phyloP scores from a whole-genome alignment of 2,888 invertebrate genomes.

The Liodrosophila aerea region DNA sequence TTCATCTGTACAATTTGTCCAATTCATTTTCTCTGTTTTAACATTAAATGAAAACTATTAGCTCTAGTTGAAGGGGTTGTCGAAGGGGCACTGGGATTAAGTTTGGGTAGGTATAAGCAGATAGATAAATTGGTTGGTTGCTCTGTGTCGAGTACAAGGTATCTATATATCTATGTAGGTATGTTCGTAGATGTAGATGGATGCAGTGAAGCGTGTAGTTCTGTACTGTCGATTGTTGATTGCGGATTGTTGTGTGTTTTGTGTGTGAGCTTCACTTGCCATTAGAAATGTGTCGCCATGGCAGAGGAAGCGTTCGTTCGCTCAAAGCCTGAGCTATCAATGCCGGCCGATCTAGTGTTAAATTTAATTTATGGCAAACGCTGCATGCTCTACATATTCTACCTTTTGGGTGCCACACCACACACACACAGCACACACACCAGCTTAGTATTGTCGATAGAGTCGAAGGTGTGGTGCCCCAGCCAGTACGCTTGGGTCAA shows the following conservation, averaged over 20 bases:
- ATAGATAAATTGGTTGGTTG: slow-evolving; percentile 1
- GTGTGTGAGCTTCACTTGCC: slow-evolving; percentile 68
- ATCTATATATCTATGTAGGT: too few relatives aligned
- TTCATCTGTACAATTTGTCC: too few relatives aligned
- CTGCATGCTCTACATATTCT: slow-evolving; percentile 75
- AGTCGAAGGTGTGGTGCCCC: slow-evolving; percentile 42
- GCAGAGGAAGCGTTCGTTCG: slow-evolving; percentile 18
- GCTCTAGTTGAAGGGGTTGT: slow-evolving; percentile 23
- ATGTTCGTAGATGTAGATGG: slow-evolving; percentile 16
- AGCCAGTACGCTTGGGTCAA: slow-evolving; percentile 49
- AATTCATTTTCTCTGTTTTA: too few relatives aligned
- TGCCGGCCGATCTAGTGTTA: slow-evolving; percentile 70
- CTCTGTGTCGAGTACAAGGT: not conserved
- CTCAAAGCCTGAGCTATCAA: slow-evolving; percentile 49
- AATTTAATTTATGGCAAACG: slow-evolving; percentile 78
- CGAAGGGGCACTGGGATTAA: not conserved
- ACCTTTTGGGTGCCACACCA: not conserved
- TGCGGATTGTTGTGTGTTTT: slow-evolving; percentile 42
- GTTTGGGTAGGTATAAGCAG: slow-evolving; percentile 23
- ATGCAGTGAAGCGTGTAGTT: slow-evolving; percentile 71
- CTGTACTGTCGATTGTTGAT: slow-evolving; percentile 51
- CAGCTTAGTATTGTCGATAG: slow-evolving; percentile 29
- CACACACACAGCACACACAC: not conserved
- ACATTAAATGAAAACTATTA: slow-evolving; percentile 43
- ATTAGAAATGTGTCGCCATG: slow-evolving; percentile 63